phyloP scores from a whole-genome alignment of 2,113 vertebrate species.

The Rissa tridactyla region DNA sequence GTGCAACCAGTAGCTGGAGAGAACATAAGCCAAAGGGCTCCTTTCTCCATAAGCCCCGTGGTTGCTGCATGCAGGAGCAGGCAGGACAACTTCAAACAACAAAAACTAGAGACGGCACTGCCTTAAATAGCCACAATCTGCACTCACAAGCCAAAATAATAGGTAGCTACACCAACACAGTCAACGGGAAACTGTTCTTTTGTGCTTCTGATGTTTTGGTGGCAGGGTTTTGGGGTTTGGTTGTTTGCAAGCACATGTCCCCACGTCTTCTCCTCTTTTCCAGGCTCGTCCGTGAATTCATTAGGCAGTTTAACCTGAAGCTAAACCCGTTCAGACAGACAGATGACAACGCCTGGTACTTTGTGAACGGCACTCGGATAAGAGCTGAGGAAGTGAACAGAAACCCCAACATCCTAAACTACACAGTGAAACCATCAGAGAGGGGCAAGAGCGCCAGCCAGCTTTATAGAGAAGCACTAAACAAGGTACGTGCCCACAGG shows the following conservation, averaged over 20 bases:
- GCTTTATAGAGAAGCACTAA: not conserved
- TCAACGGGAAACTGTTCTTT: not conserved
- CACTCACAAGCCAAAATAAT: too few relatives aligned
- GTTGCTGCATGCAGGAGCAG: not conserved
- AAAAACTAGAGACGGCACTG: not conserved
- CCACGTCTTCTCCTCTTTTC: accelerated
- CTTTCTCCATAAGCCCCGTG: not conserved
- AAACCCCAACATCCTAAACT: not conserved
- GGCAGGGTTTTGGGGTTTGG: not conserved
- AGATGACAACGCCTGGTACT: not conserved
- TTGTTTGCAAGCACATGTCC: accelerated
- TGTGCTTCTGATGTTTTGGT: accelerated
- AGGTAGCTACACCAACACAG: accelerated
- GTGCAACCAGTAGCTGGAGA: not conserved
- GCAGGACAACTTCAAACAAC: not conserved
- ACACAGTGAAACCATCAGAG: not conserved
- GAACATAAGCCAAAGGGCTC: not conserved
- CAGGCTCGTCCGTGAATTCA: not conserved
- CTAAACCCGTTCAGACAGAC: not conserved
- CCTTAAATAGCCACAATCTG: not conserved
- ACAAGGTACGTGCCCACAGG: not conserved
- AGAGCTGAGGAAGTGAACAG: not conserved
- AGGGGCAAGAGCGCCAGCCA: not conserved
- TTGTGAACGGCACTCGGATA: accelerated
- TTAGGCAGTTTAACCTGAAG: not conserved